phyloP scores from a whole-genome alignment of 2,797 vertebrate species.

The Alca torda region DNA sequence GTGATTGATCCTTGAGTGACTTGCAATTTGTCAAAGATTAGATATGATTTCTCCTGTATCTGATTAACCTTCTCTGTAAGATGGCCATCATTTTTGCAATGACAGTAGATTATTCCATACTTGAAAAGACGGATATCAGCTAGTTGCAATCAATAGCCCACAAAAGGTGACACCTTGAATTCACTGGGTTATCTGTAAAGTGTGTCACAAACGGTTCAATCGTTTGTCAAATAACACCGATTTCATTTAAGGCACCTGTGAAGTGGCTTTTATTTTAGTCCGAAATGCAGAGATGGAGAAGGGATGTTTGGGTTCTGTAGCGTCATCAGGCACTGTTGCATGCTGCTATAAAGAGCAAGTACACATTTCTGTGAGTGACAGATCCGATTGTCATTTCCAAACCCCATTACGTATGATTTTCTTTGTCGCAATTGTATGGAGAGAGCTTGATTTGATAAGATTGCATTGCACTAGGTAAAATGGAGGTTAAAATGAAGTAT shows the following conservation, averaged over 20 bases:
- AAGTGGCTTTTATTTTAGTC: conserved; percentile 30
- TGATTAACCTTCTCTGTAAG: conserved; percentile 78
- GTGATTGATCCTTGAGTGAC: conserved; percentile 44
- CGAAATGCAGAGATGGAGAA: neutral
- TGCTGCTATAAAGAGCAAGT: neutral
- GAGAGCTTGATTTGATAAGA: conserved; percentile 17
- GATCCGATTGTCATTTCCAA: conserved; percentile 34
- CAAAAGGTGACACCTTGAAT: conserved; percentile 74
- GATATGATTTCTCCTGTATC: conserved; percentile 66
- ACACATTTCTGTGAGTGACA: neutral
- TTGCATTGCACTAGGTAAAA: neutral
- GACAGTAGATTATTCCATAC: conserved; percentile 75
- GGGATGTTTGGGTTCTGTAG: conserved; percentile 2
- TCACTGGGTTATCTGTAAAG: conserved; percentile 72
- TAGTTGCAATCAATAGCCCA: conserved; percentile 75
- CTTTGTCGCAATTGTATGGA: neutral
- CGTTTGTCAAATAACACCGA: conserved; percentile 14
- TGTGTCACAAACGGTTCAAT: conserved; percentile 64
- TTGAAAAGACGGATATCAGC: conserved; percentile 79
- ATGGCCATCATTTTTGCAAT: conserved; percentile 68
- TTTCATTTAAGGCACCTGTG: conserved; percentile 32
- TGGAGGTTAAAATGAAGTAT: neutral
- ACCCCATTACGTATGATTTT: conserved; percentile 15
- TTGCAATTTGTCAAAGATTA: conserved; percentile 49
- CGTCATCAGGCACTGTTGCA: conserved; percentile 8